Evolutionary conservation across 2,888 invertebrate species (phyloP).

Genomic region (Cactoblastis cactorum): DNA sequence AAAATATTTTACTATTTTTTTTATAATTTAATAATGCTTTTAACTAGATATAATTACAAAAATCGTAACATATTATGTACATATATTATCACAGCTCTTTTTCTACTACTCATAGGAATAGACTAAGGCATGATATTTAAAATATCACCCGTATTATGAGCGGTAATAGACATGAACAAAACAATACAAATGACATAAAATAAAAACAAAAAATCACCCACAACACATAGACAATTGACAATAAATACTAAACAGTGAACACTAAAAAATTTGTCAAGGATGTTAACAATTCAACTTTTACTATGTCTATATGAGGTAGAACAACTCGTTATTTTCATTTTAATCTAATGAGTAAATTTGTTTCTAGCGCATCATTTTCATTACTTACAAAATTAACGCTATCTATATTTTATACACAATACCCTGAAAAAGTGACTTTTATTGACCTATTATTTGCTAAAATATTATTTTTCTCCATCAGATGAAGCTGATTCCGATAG

Average conservation of each 20-base stretch:
- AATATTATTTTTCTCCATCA: background rate
- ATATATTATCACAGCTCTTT: conserved; percentile 52
- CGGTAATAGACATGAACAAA: background rate
- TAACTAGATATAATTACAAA: conserved; percentile 22
- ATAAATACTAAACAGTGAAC: background rate
- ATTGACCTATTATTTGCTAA: too few species aligned
- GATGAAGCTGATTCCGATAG: conserved; percentile 9
- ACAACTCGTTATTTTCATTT: background rate
- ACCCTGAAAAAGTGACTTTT: background rate
- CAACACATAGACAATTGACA: background rate
- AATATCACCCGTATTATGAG: background rate
- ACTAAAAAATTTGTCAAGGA: background rate
- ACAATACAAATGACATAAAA: background rate
- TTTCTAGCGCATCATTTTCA: background rate
- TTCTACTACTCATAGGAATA: conserved; percentile 19
- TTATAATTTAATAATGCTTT: conserved; percentile 10
- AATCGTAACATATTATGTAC: conserved; percentile 24
- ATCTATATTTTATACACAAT: background rate
- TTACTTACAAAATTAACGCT: background rate
- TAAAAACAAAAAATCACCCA: background rate
- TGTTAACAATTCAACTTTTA: background rate
- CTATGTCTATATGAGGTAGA: background rate
- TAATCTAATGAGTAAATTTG: conserved; percentile 1
- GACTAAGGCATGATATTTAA: background rate
- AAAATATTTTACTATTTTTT: conserved; percentile 15